Evolutionary conservation across 2,888 invertebrate species (phyloP).

Genomic region (Phyllotreta striolata): DNA sequence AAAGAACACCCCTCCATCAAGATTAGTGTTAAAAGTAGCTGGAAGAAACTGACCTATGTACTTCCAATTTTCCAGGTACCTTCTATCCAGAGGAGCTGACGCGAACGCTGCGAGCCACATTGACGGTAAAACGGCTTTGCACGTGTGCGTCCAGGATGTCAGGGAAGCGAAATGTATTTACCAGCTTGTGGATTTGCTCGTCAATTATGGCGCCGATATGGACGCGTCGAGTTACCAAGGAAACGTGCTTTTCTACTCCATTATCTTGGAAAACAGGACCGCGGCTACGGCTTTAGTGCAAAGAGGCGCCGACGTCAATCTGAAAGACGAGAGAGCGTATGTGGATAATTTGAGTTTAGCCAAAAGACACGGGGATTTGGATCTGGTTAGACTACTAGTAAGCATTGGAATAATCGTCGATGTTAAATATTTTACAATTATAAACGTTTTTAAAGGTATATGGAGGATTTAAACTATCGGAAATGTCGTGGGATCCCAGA

Average conservation of each 20-base stretch:
- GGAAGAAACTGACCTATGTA: too few species aligned
- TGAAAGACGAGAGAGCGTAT: constrained; percentile 66
- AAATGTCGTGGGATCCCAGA: constrained; percentile 57
- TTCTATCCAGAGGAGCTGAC: constrained; percentile 52
- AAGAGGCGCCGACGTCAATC: constrained; percentile 71
- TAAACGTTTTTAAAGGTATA: constrained; percentile 46
- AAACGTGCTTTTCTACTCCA: constrained; percentile 61
- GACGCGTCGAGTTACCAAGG: constrained; percentile 57
- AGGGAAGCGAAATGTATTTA: constrained; percentile 64
- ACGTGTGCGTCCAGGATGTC: constrained; percentile 69
- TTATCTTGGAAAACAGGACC: constrained; percentile 59
- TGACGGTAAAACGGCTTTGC: constrained; percentile 64
- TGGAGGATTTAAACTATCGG: constrained; percentile 58
- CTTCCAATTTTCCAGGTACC: constrained; percentile 37
- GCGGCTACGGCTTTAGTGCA: constrained; percentile 68
- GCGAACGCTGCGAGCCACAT: constrained; percentile 56
- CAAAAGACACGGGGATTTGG: constrained; percentile 59
- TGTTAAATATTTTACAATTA: too few species aligned
- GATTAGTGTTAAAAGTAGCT: too few species aligned
- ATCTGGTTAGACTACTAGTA: constrained; percentile 57
- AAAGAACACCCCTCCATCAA: too few species aligned
- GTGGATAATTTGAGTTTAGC: constrained; percentile 68
- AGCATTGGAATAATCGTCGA: background rate
- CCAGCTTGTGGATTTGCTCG: constrained; percentile 62
- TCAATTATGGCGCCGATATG: constrained; percentile 54